phyloP scores from a whole-genome alignment of 2,888 invertebrate genomes.

The Pristionchus fissidentatus region DNA sequence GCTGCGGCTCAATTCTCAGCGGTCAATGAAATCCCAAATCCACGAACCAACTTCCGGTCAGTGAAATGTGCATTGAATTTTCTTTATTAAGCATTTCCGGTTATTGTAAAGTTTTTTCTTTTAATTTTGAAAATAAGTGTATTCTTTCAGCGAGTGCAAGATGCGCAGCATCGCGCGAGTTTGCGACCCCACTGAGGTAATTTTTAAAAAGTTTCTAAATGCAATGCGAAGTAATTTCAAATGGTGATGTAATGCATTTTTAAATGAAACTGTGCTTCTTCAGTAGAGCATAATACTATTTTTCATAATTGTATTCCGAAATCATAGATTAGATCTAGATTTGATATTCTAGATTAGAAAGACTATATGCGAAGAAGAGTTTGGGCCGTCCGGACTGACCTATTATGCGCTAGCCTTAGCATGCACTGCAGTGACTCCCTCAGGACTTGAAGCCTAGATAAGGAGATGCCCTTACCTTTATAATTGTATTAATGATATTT shows the following conservation, averaged over 20 bases:
- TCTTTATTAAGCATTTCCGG: neutral
- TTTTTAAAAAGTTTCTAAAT: neutral
- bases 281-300: no score
- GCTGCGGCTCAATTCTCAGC: neutral
- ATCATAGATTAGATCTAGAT: neutral
- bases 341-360: neutral
- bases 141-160: conserved; percentile 37
- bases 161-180: conserved; percentile 46
- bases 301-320: neutral
- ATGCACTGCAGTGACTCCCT: no score
- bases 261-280: no score
- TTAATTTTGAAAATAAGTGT: neutral
- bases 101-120: neutral
- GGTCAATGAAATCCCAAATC: conserved; percentile 27
- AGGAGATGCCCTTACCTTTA: no score
- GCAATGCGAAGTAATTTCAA: no score
- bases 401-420: no score
- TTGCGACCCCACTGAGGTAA: conserved; percentile 38
- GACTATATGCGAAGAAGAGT: no score
- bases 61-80: no score
- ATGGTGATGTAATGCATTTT: no score
- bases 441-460: no score
- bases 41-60: conserved; percentile 45
- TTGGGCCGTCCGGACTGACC: no score
- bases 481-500: neutral